Conservation (phyloP, 2,888 invertebrate genomes). For the Rotaria socialis region DNA sequence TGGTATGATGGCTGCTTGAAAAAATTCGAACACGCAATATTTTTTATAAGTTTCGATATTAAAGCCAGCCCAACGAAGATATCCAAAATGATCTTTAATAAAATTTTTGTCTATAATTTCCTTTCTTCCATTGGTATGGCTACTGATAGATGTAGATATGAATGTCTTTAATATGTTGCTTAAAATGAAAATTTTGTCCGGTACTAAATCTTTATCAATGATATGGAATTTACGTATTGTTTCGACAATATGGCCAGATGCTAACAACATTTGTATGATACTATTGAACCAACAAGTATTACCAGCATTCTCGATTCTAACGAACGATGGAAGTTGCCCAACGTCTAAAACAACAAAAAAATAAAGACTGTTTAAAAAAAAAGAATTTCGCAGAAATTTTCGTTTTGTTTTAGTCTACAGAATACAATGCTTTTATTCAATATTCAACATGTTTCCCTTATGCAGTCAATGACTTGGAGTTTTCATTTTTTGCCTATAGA, state of each 20-base stretch:
- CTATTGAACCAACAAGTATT: neutral
- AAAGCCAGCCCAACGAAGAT: neutral
- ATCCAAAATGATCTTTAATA: neutral
- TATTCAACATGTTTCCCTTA: neutral
- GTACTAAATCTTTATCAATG: neutral
- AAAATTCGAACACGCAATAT: neutral
- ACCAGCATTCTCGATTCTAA: neutral
- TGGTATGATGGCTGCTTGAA: neutral
- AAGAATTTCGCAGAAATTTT: too few relatives aligned
- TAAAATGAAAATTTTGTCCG: neutral
- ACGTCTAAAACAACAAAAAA: neutral
- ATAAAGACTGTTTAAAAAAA: neutral
- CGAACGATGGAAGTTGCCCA: neutral
- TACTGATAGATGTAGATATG: neutral
- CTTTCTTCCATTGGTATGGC: neutral
- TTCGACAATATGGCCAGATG: neutral
- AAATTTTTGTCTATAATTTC: neutral
- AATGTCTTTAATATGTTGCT: neutral
- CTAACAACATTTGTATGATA: neutral
- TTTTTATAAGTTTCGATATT: neutral
- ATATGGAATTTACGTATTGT: neutral
- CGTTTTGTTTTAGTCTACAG: too few relatives aligned
- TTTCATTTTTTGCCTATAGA: neutral
- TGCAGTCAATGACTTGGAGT: neutral
- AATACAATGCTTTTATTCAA: too few relatives aligned